Conservation (phyloP, 2,113 vertebrate species). For the Percina caprodes region DNA sequence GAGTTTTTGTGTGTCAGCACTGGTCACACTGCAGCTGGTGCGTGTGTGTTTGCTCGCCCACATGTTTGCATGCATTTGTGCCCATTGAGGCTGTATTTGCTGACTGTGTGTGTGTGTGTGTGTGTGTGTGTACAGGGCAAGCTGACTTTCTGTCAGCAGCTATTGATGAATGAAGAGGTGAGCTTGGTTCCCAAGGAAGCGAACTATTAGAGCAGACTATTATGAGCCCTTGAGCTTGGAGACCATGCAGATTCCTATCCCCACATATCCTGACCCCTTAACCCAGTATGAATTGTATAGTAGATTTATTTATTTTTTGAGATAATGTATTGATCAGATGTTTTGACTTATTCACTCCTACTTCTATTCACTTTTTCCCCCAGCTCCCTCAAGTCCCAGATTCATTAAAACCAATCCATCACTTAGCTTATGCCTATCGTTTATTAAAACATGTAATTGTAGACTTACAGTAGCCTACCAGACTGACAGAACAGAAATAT, state of each 20-base stretch:
- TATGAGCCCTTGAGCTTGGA: slow-evolving; percentile 29
- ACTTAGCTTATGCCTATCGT: neutral
- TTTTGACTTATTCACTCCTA: neutral
- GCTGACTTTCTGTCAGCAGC: slow-evolving; percentile 69
- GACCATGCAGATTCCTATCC: neutral
- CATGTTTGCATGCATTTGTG: slow-evolving; percentile 49
- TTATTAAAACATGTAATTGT: slow-evolving; percentile 11
- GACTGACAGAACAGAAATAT: slow-evolving; percentile 46
- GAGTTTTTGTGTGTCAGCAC: slow-evolving; percentile 64
- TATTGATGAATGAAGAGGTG: slow-evolving; percentile 65
- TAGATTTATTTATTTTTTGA: neutral
- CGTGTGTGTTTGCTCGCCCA: slow-evolving; percentile 46
- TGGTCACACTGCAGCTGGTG: slow-evolving; percentile 71
- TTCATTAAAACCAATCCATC: neutral
- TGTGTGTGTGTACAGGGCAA: neutral
- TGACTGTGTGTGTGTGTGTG: slow-evolving; percentile 31
- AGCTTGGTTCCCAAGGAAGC: slow-evolving; percentile 21
- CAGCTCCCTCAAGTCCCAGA: neutral
- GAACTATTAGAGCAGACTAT: slow-evolving; percentile 25
- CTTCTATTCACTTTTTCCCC: neutral
- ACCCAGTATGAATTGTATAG: neutral
- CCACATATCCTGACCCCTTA: slow-evolving; percentile 14
- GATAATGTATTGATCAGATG: neutral
- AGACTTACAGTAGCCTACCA: slow-evolving; percentile 25
- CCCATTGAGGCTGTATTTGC: slow-evolving; percentile 57